A percentile compares a stretch with the other conserved stretches of the same genome.
Evolutionary conservation across 1,140 invertebrate species (phyloP).

Genomic region (Melitaea cinxia): DNA sequence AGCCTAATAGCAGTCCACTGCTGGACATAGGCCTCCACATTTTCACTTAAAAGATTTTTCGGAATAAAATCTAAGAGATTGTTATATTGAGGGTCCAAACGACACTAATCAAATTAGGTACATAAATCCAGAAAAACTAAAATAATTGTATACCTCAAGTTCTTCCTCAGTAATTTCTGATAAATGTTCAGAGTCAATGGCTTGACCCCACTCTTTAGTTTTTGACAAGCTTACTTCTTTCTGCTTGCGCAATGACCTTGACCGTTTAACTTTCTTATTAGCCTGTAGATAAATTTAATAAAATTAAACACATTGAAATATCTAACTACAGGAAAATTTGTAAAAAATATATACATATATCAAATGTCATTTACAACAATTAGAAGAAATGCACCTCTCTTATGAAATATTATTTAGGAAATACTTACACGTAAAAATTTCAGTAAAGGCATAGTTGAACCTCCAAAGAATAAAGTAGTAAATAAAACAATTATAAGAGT

Average conservation of each 20-base stretch:
- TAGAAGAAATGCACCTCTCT: no score
- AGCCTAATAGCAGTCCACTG: no score
- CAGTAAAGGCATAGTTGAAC: conserved; percentile 97
- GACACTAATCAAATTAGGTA: no score
- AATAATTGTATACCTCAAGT: conserved; percentile 85
- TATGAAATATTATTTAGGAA: neutral
- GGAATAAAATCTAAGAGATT: no score
- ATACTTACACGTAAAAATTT: conserved; percentile 86
- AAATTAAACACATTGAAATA: neutral
- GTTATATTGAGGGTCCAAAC: no score
- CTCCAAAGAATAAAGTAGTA: conserved; percentile 96
- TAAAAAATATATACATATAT: neutral
- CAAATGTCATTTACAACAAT: neutral
- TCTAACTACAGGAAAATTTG: neutral
- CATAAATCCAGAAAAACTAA: no score
- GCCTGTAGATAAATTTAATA: conserved; percentile 58
- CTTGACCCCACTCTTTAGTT: conserved; percentile 98
- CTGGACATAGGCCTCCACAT: no score
- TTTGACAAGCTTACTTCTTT: conserved; percentile 96
- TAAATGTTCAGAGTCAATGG: conserved; percentile 97
- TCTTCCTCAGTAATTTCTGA: conserved; percentile 98
- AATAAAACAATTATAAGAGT: conserved; percentile 98
- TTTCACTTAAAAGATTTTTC: no score
- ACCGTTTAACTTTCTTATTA: conserved; percentile 85
- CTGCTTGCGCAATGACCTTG: conserved; percentile 85